Evolutionary conservation across 2,888 invertebrate species (phyloP).

Genomic region (Apodemia mormo): DNA sequence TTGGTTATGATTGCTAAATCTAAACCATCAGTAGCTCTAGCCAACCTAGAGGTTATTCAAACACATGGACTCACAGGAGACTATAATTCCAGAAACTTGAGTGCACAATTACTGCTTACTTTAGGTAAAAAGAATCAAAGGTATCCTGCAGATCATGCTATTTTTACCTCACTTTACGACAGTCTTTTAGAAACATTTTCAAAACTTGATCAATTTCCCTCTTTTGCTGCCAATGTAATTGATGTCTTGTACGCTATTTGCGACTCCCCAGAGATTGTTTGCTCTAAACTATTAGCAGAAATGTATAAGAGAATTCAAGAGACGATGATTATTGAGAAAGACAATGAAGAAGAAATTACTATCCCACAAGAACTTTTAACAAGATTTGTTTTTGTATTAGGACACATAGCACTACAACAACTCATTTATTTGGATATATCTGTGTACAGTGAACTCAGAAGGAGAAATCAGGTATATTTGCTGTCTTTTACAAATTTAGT

Average conservation of each 20-base stretch:
- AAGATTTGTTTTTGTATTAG: constrained; percentile 84
- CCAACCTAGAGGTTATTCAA: constrained; percentile 88
- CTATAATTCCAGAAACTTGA: constrained; percentile 61
- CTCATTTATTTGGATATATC: constrained; percentile 91
- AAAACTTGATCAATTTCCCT: constrained; percentile 71
- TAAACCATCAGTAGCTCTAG: constrained; percentile 82
- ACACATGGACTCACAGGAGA: constrained; percentile 85
- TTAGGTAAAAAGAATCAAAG: constrained; percentile 62
- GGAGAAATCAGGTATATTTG: constrained; percentile 65
- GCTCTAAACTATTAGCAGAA: constrained; percentile 71
- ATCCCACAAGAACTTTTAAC: constrained; percentile 68
- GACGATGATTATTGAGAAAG: constrained; percentile 55
- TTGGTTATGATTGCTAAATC: constrained; percentile 87
- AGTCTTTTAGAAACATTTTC: constrained; percentile 73
- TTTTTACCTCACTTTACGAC: constrained; percentile 61
- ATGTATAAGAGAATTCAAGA: constrained; percentile 72
- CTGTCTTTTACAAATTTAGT: background rate
- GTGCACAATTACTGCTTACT: constrained; percentile 61
- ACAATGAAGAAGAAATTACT: constrained; percentile 57
- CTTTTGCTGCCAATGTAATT: constrained; percentile 74
- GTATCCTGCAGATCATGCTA: constrained; percentile 62
- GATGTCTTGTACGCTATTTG: constrained; percentile 81
- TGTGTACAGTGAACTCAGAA: constrained; percentile 89
- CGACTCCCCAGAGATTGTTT: constrained; percentile 79
- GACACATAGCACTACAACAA: constrained; percentile 90